Conservation (phyloP, 2,113 vertebrate species). For the Brachypteracias leptosomus region DNA sequence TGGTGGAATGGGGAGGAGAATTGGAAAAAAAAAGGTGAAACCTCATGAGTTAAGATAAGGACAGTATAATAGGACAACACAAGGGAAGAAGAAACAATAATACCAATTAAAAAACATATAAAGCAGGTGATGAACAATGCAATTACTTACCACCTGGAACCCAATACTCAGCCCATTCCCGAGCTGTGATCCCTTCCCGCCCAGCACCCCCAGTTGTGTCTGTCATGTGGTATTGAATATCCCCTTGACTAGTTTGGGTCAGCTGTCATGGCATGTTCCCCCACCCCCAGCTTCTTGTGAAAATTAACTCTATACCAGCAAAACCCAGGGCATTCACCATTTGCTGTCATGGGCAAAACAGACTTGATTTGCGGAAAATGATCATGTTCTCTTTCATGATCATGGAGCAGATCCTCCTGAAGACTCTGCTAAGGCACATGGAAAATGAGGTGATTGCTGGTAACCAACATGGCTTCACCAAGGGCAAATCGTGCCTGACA, state of each 20-base stretch:
- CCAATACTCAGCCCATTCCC: background rate
- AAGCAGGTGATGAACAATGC: background rate
- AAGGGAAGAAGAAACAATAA: background rate
- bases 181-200: background rate
- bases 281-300: background rate
- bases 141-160: background rate
- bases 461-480: no score
- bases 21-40: background rate
- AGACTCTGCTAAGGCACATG: no score
- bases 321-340: background rate
- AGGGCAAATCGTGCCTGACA: no score
- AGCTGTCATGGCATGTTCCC: background rate
- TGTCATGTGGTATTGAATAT: background rate
- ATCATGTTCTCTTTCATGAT: no score
- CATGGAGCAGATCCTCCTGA: no score
- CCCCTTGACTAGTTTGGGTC: background rate
- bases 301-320: background rate
- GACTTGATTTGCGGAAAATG: background rate
- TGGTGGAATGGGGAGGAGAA: background rate
- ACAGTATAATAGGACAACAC: background rate
- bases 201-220: background rate
- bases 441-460: no score
- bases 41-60: background rate
- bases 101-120: background rate
- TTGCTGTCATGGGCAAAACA: background rate